Evolutionary conservation across 37 sponge, comb jelly and placozoan genomes (phyloP).

Genomic region (Aplysina aerophoba): DNA sequence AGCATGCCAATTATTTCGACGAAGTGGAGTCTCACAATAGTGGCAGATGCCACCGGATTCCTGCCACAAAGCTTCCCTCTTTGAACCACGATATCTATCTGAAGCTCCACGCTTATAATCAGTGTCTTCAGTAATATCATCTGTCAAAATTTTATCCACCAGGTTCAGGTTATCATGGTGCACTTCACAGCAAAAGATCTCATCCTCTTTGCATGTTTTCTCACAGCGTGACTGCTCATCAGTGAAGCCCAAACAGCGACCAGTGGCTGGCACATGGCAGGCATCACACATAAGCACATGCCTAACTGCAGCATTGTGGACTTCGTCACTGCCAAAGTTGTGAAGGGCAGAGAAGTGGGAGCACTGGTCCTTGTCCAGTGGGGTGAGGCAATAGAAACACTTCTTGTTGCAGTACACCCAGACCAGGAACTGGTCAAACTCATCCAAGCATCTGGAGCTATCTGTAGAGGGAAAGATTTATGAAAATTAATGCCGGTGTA

Average conservation of each 20-base stretch:
- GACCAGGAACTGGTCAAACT: not conserved
- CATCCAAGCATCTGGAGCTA: not conserved
- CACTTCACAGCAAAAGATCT: not conserved
- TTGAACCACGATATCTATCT: conserved; percentile 1
- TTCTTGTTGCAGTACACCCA: not conserved
- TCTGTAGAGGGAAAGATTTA: not conserved
- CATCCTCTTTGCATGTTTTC: not conserved
- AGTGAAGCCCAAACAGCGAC: not conserved
- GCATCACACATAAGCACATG: conserved; percentile 7
- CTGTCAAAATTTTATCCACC: not conserved
- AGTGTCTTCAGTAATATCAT: not conserved
- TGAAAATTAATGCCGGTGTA: no score
- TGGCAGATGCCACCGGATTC: not conserved
- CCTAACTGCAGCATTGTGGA: not conserved
- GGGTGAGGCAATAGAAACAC: not conserved
- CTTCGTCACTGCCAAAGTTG: not conserved
- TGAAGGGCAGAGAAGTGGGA: not conserved
- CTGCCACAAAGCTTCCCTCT: not conserved
- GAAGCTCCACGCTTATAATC: not conserved
- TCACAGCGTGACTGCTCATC: not conserved
- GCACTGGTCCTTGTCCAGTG: not conserved
- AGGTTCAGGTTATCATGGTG: not conserved
- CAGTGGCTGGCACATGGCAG: not conserved
- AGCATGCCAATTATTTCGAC: not conserved
- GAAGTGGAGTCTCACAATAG: not conserved